Percentiles rank a stretch among this genome's conserved stretches.
These are phyloP conservation scores for Polydrusus tereticollis DNA, from an alignment of 2,888 invertebrate genomes.

Conservation along the genomic window DNA sequence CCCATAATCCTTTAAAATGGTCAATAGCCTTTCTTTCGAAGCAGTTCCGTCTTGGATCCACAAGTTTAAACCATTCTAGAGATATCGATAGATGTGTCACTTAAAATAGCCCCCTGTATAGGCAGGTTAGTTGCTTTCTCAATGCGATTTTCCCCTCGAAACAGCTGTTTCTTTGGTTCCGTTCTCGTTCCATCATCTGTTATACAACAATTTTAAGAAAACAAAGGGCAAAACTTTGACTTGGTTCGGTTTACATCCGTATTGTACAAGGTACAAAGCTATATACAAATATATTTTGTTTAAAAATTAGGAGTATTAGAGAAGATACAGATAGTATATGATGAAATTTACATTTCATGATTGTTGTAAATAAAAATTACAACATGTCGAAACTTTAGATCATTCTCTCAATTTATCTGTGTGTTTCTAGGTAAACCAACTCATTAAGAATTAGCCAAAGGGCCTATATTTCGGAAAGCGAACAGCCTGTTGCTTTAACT, in stretches of 20 bases:
- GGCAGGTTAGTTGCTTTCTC: constrained; percentile 10
- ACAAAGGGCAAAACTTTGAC: constrained; percentile 1
- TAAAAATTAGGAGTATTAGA: no score
- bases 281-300: no score
- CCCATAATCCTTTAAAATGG: no score
- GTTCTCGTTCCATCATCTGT: constrained; percentile 39
- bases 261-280: neutral
- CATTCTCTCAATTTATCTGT: no score
- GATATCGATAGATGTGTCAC: no score
- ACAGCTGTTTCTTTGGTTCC: constrained; percentile 28
- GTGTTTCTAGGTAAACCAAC: neutral
- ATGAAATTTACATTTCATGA: no score
- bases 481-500: constrained; percentile 5
- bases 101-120: no score
- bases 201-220: constrained; percentile 19
- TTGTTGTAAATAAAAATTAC: no score
- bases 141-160: constrained; percentile 3
- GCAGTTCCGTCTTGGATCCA: no score
- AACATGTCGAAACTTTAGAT: no score
- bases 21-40: no score
- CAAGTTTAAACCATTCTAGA: neutral
- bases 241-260: constrained; percentile 12
- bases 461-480: constrained; percentile 7
- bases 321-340: no score
- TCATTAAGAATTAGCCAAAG: neutral